These are phyloP conservation scores for Atta colombica DNA, from an alignment of 1,140 invertebrate species.

Conservation along the genomic window DNA sequence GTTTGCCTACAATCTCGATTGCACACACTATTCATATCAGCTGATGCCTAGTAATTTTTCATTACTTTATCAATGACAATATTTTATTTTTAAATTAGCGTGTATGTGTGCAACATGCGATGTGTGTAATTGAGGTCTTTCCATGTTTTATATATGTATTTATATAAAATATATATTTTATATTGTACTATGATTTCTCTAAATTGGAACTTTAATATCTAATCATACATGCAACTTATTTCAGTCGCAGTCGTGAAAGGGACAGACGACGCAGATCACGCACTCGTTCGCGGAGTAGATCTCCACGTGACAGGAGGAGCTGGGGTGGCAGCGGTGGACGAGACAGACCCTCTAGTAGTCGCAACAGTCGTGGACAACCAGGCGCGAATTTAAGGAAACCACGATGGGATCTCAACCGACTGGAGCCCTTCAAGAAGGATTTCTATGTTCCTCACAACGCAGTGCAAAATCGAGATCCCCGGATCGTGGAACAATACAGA, in stretches of 20 bases:
- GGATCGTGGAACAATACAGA: conserved; percentile 92
- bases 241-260: conserved; percentile 83
- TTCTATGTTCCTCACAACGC: conserved; percentile 94
- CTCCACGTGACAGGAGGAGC: conserved; percentile 83
- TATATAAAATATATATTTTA: too few species aligned
- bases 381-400: conserved; percentile 93
- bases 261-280: conserved; percentile 83
- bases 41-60: too few species aligned
- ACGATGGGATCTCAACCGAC: conserved; percentile 92
- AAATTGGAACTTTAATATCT: not conserved
- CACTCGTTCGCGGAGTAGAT: conserved; percentile 82
- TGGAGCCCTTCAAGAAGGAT: conserved; percentile 97
- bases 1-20: too few species aligned
- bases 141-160: too few species aligned
- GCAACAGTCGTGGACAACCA: conserved; percentile 88
- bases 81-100: too few species aligned
- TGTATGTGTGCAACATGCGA: too few species aligned
- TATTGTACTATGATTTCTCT: too few species aligned
- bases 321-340: conserved; percentile 84
- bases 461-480: conserved; percentile 90
- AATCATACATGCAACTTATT: conserved; percentile 48
- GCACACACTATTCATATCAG: too few species aligned
- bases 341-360: conserved; percentile 86
- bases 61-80: too few species aligned
- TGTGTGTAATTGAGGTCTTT: too few species aligned